Base-by-base conservation (phyloP, 2,797 vertebrate species). In the Geotrypetes seraphini region DNA sequence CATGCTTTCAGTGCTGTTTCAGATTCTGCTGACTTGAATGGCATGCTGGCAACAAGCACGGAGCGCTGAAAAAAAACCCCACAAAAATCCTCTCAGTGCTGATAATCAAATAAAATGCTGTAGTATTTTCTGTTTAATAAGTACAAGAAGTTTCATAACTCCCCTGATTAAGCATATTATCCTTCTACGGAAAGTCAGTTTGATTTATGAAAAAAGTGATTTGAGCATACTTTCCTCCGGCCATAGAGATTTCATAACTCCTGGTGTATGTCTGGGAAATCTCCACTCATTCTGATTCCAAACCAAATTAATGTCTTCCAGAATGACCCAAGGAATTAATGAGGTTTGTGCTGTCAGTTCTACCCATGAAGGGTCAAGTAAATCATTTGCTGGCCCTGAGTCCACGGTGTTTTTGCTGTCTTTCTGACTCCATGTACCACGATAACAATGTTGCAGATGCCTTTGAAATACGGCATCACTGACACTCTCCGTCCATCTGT, bases 271-370 rank as follows among this genome's bases (percentile, higher is more conserved):
- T 97, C 93, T 99, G 92, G 90, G 92, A 96, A 88, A 85, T 84
- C 64, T 96, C 90, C 86, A 72, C 63, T 71, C 71, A 39, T 87
- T 85, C 47, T 3, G 62, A 88, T 91, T 89, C 87, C 85, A 76
- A 87, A 94, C 88, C 89, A 92, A 94, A 93, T 96, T 91, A 93
- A 84, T 86, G 90, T 90, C 89, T 83, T 73, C 80, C 76, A 75
- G 78, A 84, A 79, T 91, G 95, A 96, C 90, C 92, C 51, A 66
- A 79, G 84, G 86, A 97, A 97, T 96, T 96, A 97, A 97, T 96
- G 91, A 96, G 92, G 85, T 72, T 95, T 86, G 83, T 29, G 73
- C 84, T 80, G 81, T 77, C 78, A 86, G 86, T 87, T 90, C 85
- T 81, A 82, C 84, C 81, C 47, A 79, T 70, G 72, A 75, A 65